Base-by-base conservation (phyloP, 2,888 invertebrate genomes). In the Eristalis intricaria region DNA sequence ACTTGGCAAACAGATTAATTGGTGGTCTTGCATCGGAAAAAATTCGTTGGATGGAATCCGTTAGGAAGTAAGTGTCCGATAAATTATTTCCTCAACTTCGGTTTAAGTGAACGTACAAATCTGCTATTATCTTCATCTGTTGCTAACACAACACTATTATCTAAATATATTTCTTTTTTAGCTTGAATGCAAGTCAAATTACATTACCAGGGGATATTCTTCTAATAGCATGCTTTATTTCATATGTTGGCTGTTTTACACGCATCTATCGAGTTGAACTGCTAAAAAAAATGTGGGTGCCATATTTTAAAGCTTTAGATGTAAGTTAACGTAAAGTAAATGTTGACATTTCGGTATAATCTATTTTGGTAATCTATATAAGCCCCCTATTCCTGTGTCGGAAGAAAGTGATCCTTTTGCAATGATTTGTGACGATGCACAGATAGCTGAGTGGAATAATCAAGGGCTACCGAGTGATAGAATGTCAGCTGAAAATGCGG, bases 401-500 rank as follows among this genome's bases (percentile, higher is more conserved):
- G 95, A 95, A 85, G 96, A 95, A 19, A 93, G 97, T 74, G 98
- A 99, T 92, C 97, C 97, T 0, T 94, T 99, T 74, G 93, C 95
- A n/a, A 94, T 98, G 94, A 94, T 99, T 88, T 97, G 98, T 8
- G 98, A 99, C 91, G 98, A 98, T 92, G 98, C 98, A 0, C 96
- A 96, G 92, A 95, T 99, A 82, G 99, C 99, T 0, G 94, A 95
- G 75, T 99, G 99, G 99, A 98, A 98, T 92, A 99, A 99, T 91
- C 97, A 98, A 93, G 98, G 96, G 0, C 93, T 99, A 66, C 99
- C 99, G 4, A 96, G 96, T 70, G 99, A 99, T 92, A 94, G 96
- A 69, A 98, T 98, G 98, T 98, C 98, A 8, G 95, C 97, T 0
- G 98, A 99, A 93, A 99, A 99, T 92, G 99, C 98, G 5, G 97